Evolutionary conservation across 64 coral and sea anemone genomes (phyloP), one percentile per base, ranked within the genome.

Genomic region (Dendronephthya gigantea): DNA sequence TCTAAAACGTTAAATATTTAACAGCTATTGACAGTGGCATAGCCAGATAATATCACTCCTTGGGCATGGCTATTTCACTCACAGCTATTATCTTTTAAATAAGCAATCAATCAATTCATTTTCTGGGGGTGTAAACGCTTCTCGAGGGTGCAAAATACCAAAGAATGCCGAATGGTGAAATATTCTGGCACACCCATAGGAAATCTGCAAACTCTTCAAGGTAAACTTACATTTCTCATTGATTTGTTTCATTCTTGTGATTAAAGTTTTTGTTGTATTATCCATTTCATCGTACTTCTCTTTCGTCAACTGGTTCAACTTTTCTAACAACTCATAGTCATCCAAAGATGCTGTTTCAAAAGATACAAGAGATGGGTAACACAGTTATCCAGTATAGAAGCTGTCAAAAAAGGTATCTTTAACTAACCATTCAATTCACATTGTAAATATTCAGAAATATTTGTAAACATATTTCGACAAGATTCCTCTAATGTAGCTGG

Each of bases 401-500:
- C n/a, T n/a, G n/a, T n/a, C n/a, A n/a, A n/a, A n/a, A 79, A 35
- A 36, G 1, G 32, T 79, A 79, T 34, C 2, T 79, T 14, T 19
- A 17, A 35, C 32, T 0, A 35, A 79, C 72, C 72, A 34, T 34
- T 36, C 36, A 79, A 19, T 39, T 79, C 72, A 39, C 72, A 36
- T 79, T 79, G 72, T 29, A 79, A 79, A 39, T 79, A 79, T 39
- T 79, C 72, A 17, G 72, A 79, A 29, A 79, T 79, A 0, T 79
- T 13, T 79, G 19, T 79, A 79, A 79, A 79, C 72, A 79, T 79
- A 34, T 16, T 29, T 34, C 36, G 30, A 79, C 72, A 79, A 34
- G 72, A 79, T 12, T 79, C 72, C 12, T 79, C 72, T 12, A 79
- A 79, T 9, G 19, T 79, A 16, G 30, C 41, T 11, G 41, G 41